Percentiles rank a stretch among this genome's conserved stretches.
Conservation (phyloP, 2,797 vertebrate genomes). For the Pogonophryne albipinna region DNA sequence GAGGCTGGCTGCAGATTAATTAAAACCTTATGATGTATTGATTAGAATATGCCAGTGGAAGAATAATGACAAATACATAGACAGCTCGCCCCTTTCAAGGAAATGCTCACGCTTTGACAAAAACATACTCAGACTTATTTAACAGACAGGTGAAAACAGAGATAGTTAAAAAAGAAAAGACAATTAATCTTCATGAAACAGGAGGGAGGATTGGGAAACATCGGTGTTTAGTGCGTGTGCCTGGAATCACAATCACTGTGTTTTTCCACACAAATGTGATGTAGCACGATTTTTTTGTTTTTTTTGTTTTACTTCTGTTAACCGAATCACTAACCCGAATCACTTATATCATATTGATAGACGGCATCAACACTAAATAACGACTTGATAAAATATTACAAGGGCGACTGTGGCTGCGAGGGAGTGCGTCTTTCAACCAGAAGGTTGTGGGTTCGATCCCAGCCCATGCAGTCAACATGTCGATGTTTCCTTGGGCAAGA, state of each 20-base stretch:
- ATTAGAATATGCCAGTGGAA: constrained; percentile 72
- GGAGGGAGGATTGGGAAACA: constrained; percentile 33
- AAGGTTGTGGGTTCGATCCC: no score
- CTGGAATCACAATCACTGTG: constrained; percentile 51
- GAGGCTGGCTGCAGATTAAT: constrained; percentile 78
- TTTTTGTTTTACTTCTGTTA: constrained; percentile 22
- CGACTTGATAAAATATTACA: neutral
- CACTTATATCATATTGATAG: neutral
- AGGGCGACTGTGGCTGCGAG: no score
- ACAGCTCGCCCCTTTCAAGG: constrained; percentile 65
- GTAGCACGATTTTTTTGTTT: neutral
- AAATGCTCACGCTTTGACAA: constrained; percentile 58
- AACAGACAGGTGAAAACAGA: constrained; percentile 76
- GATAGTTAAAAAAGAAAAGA: constrained; percentile 59
- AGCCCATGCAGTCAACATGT: no score
- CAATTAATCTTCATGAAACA: constrained; percentile 58
- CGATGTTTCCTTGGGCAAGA: no score
- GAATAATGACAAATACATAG: constrained; percentile 75
- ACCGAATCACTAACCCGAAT: neutral
- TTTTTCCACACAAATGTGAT: constrained; percentile 31
- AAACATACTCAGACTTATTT: constrained; percentile 63
- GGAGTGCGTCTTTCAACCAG: no score
- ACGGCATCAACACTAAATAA: neutral
- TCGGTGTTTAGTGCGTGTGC: constrained; percentile 39
- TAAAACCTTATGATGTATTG: constrained; percentile 74